These are phyloP conservation scores for Eira barbara DNA, from an alignment of 2,113 vertebrate genomes.

Conservation along the genomic window DNA sequence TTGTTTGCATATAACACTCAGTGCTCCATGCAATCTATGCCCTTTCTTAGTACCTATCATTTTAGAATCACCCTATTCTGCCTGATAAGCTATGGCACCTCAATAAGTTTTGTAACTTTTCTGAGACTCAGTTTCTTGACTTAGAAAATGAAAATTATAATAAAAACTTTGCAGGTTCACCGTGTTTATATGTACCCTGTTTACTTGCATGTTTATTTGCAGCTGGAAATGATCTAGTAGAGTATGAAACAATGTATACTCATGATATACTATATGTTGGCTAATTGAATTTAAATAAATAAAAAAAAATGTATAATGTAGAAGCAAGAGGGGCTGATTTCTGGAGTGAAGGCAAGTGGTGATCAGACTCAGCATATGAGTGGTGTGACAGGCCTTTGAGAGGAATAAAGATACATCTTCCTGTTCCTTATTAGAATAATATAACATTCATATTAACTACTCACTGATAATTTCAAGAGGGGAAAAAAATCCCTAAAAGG, in stretches of 20 bases:
- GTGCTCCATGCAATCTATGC: too few relatives aligned
- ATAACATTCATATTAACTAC: background rate
- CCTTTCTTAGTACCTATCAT: too few relatives aligned
- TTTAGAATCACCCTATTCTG: background rate
- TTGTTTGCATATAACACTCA: too few relatives aligned
- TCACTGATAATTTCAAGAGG: background rate
- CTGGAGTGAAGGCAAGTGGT: background rate
- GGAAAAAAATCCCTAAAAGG: background rate
- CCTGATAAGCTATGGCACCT: background rate
- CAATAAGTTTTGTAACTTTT: constrained; percentile 1
- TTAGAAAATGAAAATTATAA: background rate
- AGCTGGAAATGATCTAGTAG: background rate
- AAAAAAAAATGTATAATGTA: background rate
- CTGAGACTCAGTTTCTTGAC: background rate
- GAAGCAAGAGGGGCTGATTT: background rate
- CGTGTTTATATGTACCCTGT: background rate
- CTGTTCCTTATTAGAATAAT: background rate
- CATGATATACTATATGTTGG: background rate
- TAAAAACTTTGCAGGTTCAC: background rate
- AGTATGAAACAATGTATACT: background rate
- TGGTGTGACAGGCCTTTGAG: background rate
- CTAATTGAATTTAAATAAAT: background rate
- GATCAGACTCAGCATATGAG: background rate
- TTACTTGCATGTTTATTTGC: background rate
- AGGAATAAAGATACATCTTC: background rate